phyloP scores from a whole-genome alignment of 2,113 vertebrate species.

The Phaethornis superciliosus region DNA sequence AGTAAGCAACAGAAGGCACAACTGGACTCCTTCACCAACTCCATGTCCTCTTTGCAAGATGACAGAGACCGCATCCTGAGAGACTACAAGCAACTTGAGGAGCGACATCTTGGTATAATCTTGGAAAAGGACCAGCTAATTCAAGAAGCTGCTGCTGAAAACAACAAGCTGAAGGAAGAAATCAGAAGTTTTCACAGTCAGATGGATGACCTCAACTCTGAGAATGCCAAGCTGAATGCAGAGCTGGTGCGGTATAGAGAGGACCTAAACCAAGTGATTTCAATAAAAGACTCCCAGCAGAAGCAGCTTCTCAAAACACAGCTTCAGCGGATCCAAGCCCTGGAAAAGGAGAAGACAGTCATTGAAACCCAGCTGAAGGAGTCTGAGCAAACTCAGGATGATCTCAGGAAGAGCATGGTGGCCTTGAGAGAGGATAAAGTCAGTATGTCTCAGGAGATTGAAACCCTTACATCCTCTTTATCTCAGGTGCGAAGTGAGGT shows the following conservation, averaged over 20 bases:
- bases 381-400: slow-evolving; percentile 18
- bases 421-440: slow-evolving; percentile 67
- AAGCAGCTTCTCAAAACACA: slow-evolving; percentile 88
- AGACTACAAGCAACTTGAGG: slow-evolving; percentile 91
- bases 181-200: slow-evolving; percentile 83
- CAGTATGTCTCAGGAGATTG: slow-evolving; percentile 59
- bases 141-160: slow-evolving; percentile 92
- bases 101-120: slow-evolving; percentile 87
- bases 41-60: slow-evolving; percentile 94
- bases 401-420: slow-evolving; percentile 32
- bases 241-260: slow-evolving; percentile 88
- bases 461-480: slow-evolving; percentile 50
- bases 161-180: slow-evolving; percentile 90
- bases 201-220: slow-evolving; percentile 91
- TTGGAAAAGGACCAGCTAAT: slow-evolving; percentile 92
- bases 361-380: slow-evolving; percentile 66
- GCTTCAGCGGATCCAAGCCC: slow-evolving; percentile 76
- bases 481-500: slow-evolving; percentile 53
- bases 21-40: slow-evolving; percentile 89
- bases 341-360: slow-evolving; percentile 78
- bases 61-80: slow-evolving; percentile 87
- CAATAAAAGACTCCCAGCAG: slow-evolving; percentile 93
- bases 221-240: slow-evolving; percentile 90
- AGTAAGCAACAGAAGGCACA: slow-evolving; percentile 80
- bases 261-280: slow-evolving; percentile 90